Percentiles rank a stretch among this genome's conserved stretches.
These are phyloP conservation scores for Anoncus sp. DNA, from an alignment of 2,888 invertebrate species.

Conservation along the genomic window DNA sequence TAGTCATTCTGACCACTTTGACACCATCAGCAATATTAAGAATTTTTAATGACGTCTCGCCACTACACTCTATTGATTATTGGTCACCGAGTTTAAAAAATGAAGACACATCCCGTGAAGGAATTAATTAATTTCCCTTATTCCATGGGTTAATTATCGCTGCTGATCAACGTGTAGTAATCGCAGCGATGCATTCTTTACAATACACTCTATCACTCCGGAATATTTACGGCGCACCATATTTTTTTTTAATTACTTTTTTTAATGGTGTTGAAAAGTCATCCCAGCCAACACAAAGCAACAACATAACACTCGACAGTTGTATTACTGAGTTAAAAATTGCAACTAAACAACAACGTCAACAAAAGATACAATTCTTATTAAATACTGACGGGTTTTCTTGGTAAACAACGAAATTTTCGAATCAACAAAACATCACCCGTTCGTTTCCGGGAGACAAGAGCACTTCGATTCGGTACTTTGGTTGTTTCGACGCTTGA, in stretches of 20 bases:
- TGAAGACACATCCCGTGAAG: neutral
- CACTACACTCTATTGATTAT: constrained; percentile 31
- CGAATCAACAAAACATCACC: neutral
- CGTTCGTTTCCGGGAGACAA: neutral
- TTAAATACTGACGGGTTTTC: neutral
- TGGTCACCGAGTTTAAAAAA: constrained; percentile 2
- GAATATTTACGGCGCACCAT: neutral
- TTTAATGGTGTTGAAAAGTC: neutral
- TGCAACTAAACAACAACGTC: neutral
- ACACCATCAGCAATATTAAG: neutral
- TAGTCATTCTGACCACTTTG: constrained; percentile 15
- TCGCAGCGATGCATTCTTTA: neutral
- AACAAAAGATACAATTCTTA: neutral
- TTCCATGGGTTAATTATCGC: neutral
- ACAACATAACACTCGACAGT: constrained; percentile 11
- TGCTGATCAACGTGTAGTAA: neutral
- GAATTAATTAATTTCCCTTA: neutral
- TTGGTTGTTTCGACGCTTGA: neutral
- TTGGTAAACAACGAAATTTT: neutral
- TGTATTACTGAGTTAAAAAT: constrained; percentile 3
- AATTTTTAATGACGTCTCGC: constrained; percentile 13
- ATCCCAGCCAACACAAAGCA: neutral
- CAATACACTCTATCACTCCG: neutral
- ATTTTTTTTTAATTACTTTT: neutral
- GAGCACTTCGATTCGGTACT: neutral